Evolutionary conservation across 2,888 invertebrate genomes (phyloP).

Genomic region (Parascotia fuliginaria): DNA sequence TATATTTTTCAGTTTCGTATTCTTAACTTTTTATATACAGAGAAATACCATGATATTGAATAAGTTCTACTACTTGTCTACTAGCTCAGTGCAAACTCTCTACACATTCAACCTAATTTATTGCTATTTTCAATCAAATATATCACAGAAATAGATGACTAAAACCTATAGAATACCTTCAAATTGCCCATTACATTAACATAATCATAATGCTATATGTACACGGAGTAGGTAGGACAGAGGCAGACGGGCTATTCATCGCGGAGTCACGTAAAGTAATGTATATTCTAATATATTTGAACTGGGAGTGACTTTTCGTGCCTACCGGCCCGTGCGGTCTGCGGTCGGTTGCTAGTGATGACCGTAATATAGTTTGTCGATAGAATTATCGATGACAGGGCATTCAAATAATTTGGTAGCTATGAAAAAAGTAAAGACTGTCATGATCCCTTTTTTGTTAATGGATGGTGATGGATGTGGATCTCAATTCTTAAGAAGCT

Average conservation of each 20-base stretch:
- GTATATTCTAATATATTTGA: conserved; percentile 86
- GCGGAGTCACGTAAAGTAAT: conserved; percentile 82
- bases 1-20: no score
- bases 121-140: background rate
- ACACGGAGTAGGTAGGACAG: conserved; percentile 24
- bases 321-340: conserved; percentile 81
- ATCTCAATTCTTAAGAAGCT: no score
- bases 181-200: conserved; percentile 23
- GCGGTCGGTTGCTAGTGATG: conserved; percentile 67
- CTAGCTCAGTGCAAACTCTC: no score
- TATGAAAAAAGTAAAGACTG: no score
- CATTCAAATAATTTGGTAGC: background rate
- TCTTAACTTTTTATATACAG: no score
- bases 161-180: conserved; percentile 5
- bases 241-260: conserved; percentile 74
- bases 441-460: no score
- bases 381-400: background rate
- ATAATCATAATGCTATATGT: conserved; percentile 23
- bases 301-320: conserved; percentile 84
- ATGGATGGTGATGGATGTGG: no score
- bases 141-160: background rate
- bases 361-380: conserved; percentile 31
- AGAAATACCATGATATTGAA: no score
- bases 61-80: no score
- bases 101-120: background rate